A percentile compares a stretch with the other conserved stretches of the same genome.
These are phyloP conservation scores for Epinotia brunnichana DNA, from an alignment of 2,888 invertebrate genomes.

Conservation along the genomic window DNA sequence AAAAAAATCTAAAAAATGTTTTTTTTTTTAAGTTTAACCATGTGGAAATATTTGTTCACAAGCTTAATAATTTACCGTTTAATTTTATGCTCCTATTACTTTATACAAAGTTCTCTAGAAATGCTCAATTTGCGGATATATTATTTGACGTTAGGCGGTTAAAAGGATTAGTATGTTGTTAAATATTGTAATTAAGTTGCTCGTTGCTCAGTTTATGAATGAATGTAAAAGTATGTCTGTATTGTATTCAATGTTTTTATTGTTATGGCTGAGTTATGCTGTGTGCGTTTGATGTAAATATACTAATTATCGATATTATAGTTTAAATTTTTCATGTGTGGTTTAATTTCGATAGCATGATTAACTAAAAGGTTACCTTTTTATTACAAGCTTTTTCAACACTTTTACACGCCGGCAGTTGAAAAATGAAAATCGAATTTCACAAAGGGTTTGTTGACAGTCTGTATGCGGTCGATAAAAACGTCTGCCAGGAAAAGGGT, in stretches of 20 bases:
- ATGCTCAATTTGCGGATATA: no score
- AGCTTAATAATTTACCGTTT: no score
- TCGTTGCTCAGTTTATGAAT: not conserved
- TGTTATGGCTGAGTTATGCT: conserved; percentile 65
- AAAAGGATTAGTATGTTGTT: no score
- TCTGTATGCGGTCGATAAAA: not conserved
- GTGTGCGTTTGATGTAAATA: conserved; percentile 47
- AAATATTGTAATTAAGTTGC: not conserved
- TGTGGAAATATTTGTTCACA: no score
- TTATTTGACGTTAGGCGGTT: no score
- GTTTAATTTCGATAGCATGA: no score
- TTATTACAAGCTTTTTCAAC: not conserved
- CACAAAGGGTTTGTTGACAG: not conserved
- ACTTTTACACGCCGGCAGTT: not conserved
- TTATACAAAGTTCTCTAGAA: no score
- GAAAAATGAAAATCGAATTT: not conserved
- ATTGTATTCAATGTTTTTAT: conserved; percentile 62
- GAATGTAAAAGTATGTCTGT: conserved; percentile 50
- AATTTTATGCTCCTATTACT: no score
- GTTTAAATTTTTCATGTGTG: conserved; percentile 1
- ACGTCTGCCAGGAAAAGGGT: no score
- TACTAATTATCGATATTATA: conserved; percentile 22
- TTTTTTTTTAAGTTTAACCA: no score
- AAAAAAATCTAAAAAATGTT: no score
- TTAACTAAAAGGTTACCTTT: no score